A percentile compares a stretch with the other conserved stretches of the same genome.
These are phyloP conservation scores for Eupithecia inturbata DNA, from an alignment of 2,888 invertebrate genomes.

Conservation along the genomic window DNA sequence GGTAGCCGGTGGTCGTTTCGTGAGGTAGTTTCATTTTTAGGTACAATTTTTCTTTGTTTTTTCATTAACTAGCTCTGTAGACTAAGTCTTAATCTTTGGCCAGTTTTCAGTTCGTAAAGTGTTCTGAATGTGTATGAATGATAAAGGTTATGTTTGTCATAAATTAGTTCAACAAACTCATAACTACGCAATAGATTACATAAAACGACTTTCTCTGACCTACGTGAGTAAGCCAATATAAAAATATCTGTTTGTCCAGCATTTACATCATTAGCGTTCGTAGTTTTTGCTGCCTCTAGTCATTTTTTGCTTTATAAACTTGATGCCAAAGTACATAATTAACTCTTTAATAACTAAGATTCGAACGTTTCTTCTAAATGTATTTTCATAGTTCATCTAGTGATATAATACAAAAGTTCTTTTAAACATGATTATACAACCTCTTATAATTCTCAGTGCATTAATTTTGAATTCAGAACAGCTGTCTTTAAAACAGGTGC, in stretches of 20 bases:
- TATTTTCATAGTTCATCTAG: neutral
- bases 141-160: neutral
- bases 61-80: neutral
- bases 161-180: neutral
- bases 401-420: neutral
- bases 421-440: slow-evolving; percentile 24
- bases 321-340: neutral
- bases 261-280: neutral
- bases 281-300: neutral
- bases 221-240: slow-evolving; percentile 1
- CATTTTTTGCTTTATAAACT: neutral
- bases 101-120: neutral
- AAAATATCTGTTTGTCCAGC: neutral
- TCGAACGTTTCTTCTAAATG: neutral
- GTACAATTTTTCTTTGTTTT: neutral
- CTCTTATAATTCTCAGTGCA: slow-evolving; percentile 28
- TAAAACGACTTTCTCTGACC: slow-evolving; percentile 3
- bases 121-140: neutral
- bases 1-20: no score
- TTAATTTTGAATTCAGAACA: slow-evolving; percentile 33
- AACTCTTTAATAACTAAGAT: neutral
- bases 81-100: neutral
- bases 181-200: neutral
- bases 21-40: no score
- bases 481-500: slow-evolving; percentile 56